Percentiles rank a stretch among this genome's conserved stretches.
Evolutionary conservation across 2,888 invertebrate species (phyloP).

Genomic region (Hypsopygia costalis): DNA sequence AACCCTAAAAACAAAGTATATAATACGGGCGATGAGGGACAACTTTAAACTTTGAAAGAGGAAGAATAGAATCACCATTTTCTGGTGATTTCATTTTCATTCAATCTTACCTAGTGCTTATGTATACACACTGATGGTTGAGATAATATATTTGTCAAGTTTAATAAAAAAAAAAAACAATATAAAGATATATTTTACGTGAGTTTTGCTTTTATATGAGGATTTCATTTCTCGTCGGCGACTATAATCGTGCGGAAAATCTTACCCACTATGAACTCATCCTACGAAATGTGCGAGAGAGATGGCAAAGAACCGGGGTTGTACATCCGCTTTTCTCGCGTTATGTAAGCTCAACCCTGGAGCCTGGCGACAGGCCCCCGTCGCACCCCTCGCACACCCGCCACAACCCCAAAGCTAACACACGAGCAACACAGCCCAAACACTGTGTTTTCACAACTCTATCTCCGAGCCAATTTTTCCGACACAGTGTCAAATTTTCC

Average conservation of each 20-base stretch:
- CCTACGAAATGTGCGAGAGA: constrained; percentile 52
- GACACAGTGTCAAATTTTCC: constrained; percentile 5
- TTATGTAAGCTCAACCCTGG: constrained; percentile 78
- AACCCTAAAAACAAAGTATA: no score
- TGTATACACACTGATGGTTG: no score
- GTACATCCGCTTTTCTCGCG: constrained; percentile 72
- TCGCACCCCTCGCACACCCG: constrained; percentile 21
- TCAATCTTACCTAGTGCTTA: no score
- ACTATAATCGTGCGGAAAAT: constrained; percentile 32
- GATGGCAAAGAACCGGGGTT: constrained; percentile 48
- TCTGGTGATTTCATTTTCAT: no score
- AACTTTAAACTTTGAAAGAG: no score
- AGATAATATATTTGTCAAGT: no score
- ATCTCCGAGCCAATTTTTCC: background rate
- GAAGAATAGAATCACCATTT: no score
- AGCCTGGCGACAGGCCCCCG: constrained; percentile 49
- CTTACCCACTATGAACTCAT: constrained; percentile 19
- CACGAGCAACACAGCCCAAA: background rate
- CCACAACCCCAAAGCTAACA: constrained; percentile 21
- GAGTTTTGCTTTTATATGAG: no score
- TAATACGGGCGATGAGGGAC: no score
- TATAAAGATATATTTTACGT: no score
- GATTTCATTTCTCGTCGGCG: no score
- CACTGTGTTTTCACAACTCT: background rate
- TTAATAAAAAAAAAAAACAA: no score